A percentile compares a stretch with the other conserved stretches of the same genome.
Conservation (phyloP, 1,140 invertebrate genomes). For the Hermetia illucens region DNA sequence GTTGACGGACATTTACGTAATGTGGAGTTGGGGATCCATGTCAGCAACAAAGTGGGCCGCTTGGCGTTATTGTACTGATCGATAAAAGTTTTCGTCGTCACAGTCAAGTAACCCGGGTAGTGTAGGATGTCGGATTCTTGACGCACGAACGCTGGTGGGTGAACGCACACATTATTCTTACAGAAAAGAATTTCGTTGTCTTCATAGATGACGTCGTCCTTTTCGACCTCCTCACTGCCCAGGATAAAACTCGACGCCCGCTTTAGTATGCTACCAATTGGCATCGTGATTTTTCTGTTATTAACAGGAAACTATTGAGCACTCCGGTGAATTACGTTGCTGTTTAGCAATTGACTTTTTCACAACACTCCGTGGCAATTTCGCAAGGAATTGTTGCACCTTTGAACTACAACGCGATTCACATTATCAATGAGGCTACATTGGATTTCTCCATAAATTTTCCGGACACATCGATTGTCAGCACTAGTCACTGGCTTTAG, state of each 20-base stretch:
- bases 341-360: too few relatives aligned
- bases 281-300: slow-evolving; percentile 37
- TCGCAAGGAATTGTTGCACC: too few relatives aligned
- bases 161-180: slow-evolving; percentile 93
- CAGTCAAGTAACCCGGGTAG: slow-evolving; percentile 81
- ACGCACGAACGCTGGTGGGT: slow-evolving; percentile 68
- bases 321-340: too few relatives aligned
- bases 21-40: slow-evolving; percentile 87
- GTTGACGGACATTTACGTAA: slow-evolving; percentile 73
- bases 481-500: too few relatives aligned
- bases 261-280: slow-evolving; percentile 55
- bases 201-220: slow-evolving; percentile 45
- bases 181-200: slow-evolving; percentile 75
- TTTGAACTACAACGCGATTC: too few relatives aligned
- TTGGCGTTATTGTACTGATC: slow-evolving; percentile 54
- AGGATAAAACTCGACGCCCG: slow-evolving; percentile 63
- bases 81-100: slow-evolving; percentile 59
- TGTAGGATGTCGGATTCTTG: slow-evolving; percentile 71
- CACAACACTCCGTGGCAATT: too few relatives aligned
- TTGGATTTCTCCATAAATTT: too few relatives aligned
- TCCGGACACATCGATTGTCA: too few relatives aligned
- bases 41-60: slow-evolving; percentile 70
- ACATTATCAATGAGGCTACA: too few relatives aligned
- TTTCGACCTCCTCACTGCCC: slow-evolving; percentile 43
- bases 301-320: too few relatives aligned